Base-by-base conservation (phyloP, 2,888 invertebrate species). In the Alloscopus bannaensis region DNA sequence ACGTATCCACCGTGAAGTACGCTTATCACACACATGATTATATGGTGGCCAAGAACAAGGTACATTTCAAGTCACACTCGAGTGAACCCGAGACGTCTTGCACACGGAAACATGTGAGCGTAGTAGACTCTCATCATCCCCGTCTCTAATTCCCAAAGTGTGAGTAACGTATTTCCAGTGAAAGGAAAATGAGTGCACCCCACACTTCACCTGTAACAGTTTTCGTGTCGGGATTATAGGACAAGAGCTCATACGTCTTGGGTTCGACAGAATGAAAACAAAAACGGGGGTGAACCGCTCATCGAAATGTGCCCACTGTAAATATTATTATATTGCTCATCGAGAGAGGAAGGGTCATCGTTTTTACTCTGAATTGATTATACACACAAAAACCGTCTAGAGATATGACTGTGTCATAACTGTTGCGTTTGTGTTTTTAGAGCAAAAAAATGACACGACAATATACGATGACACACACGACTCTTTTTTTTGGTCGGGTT, bases 131-230 rank as follows among this genome's bases (percentile, higher is more conserved):
- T 36, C 13, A 13, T 8, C 8, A 36, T 13, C 13, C n/a, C 18
- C 8, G 3, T 11, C n/a, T 47, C 47, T 47, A 47, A 47, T 47
- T 52, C 11, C 22, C 52, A 22, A 16, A 11, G 4, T 20, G 22
- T 52, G 52, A 52, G 52, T 24, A 52, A 22, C 52, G 22, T 6
- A 52, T 13, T 52, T 52, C 52, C 52, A 52, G 52, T 13, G 52
- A 52, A 47, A 47, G 16, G 8, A 11, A n/a, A 47, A 47, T 47
- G 47, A 11, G 18, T 47, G n/a, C n/a, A 11, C 18, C 3, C n/a
- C n/a, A 47, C n/a, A n/a, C 47, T n/a, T 3, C n/a, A 47, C 8
- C 47, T 47, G 47, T n/a, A n/a, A n/a, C n/a, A n/a, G n/a, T n/a
- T n/a, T n/a, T n/a, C n/a, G n/a, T n/a, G n/a, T n/a, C n/a, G n/a